These are phyloP conservation scores for Conus ventricosus DNA, from an alignment of 1,140 invertebrate genomes.

Conservation along the genomic window DNA sequence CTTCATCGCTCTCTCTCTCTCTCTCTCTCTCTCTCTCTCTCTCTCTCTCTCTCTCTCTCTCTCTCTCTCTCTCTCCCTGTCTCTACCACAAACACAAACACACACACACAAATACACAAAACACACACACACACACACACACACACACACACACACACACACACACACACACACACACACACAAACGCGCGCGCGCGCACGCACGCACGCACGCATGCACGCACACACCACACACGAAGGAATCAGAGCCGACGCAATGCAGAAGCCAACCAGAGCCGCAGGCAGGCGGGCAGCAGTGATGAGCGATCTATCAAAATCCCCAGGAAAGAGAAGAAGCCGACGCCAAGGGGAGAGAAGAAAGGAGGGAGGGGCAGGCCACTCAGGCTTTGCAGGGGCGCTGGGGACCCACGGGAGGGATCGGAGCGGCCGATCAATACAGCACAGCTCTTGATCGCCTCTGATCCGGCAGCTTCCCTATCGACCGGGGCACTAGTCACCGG, in stretches of 20 bases:
- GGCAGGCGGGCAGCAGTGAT: background rate
- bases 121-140: background rate
- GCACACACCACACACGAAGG: constrained; percentile 1
- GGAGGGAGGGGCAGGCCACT: too few relatives aligned
- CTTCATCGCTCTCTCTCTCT: too few relatives aligned
- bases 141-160: background rate
- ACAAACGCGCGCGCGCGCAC: background rate
- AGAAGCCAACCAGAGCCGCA: background rate
- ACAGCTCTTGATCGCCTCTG: too few relatives aligned
- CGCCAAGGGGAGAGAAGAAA: too few relatives aligned
- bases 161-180: background rate
- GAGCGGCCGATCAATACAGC: background rate
- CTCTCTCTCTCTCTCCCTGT: too few relatives aligned
- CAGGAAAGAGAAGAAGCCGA: background rate
- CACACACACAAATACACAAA: constrained; percentile 14
- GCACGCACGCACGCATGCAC: constrained; percentile 6
- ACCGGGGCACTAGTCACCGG: too few relatives aligned
- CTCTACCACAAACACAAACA: background rate
- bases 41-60: too few relatives aligned
- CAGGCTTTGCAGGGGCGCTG: too few relatives aligned
- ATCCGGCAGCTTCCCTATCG: too few relatives aligned
- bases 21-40: too few relatives aligned
- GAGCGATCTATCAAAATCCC: background rate
- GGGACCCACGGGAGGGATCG: too few relatives aligned
- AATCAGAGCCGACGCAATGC: background rate